Conservation (phyloP, 1,140 invertebrate species). For the Drosophila paulistorum region DNA sequence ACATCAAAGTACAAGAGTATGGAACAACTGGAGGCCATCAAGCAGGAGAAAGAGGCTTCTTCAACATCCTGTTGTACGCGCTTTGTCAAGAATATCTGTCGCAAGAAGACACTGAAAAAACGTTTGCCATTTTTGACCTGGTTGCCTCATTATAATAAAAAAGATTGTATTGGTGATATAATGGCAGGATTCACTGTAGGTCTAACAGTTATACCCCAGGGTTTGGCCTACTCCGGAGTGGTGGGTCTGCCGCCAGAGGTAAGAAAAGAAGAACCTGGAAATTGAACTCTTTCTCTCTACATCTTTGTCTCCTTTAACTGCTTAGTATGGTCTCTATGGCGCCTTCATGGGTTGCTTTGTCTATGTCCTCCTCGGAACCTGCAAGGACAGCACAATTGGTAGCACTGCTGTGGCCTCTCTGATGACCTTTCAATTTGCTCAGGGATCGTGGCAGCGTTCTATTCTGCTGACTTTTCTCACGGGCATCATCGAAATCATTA, state of each 20-base stretch:
- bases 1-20: conserved; percentile 67
- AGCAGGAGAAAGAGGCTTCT: conserved; percentile 31
- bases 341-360: conserved; percentile 96
- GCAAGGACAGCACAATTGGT: conserved; percentile 94
- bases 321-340: conserved; percentile 92
- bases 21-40: conserved; percentile 65
- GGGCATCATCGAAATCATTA: conserved; percentile 92
- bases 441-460: conserved; percentile 89
- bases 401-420: conserved; percentile 94
- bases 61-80: conserved; percentile 44
- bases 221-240: conserved; percentile 92
- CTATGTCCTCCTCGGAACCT: conserved; percentile 95
- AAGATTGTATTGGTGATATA: conserved; percentile 87
- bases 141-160: conserved; percentile 88
- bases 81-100: conserved; percentile 52
- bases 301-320: conserved; percentile 15
- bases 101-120: conserved; percentile 87
- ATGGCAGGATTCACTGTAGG: conserved; percentile 94
- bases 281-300: not conserved
- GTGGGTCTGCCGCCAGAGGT: conserved; percentile 89
- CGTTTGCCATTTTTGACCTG: conserved; percentile 89
- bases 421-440: conserved; percentile 91
- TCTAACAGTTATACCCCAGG: conserved; percentile 92
- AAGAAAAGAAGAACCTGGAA: conserved; percentile 3
- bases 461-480: conserved; percentile 91